Evolutionary conservation across 2,888 invertebrate species (phyloP), one percentile per base, ranked within the genome.

Genomic region (Dicycla oo): DNA sequence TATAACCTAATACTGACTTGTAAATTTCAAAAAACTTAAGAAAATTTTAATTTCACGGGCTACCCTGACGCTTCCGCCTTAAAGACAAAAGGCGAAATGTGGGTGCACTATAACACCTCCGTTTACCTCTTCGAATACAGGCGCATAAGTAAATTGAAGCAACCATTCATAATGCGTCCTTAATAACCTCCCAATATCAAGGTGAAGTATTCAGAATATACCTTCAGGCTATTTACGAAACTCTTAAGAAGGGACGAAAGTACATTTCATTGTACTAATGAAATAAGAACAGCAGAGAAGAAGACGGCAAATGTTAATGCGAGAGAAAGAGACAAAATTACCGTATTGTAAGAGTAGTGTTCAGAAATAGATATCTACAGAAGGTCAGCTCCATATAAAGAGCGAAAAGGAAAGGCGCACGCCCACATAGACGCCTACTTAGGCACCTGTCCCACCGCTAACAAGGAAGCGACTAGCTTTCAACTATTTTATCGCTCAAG

Each of bases 251-350:
- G 54, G 67, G 58, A 30, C 56, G 53, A 78, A 69, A 73, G 74
- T 69, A 73, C 62, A 74, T 79, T 75, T 80, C 49, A 13, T 23
- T 53, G 62, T 74, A 58, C 67, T 75, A 65, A 78, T 65, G 67
- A 78, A 80, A 68, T 68, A 66, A 78, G 56, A 75, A 54, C 49
- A 61, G 30, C 11, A 11, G 11, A 38, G 61, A 57, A 57, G 64
- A 78, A 47, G 61, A 63, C 57, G 30, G 64, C 40, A 68, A 54
- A 45, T 54, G 65, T 81, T 68, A 62, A 68, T 57, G 40, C 26
- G 45, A 40, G 65, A 30, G 53, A 82, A 69, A 43, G 68, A 65
- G 63, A 78, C 47, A 40, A 13, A 67, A 65, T 11, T n/a, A n/a
- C 13, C 11, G 13, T 81, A 63, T 67, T 64, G 56, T 67, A 8